Evolutionary conservation across 64 coral and sea anemone species (phyloP), one percentile per base, ranked within the genome.

Genomic region (Astreopora myriophthalma): DNA sequence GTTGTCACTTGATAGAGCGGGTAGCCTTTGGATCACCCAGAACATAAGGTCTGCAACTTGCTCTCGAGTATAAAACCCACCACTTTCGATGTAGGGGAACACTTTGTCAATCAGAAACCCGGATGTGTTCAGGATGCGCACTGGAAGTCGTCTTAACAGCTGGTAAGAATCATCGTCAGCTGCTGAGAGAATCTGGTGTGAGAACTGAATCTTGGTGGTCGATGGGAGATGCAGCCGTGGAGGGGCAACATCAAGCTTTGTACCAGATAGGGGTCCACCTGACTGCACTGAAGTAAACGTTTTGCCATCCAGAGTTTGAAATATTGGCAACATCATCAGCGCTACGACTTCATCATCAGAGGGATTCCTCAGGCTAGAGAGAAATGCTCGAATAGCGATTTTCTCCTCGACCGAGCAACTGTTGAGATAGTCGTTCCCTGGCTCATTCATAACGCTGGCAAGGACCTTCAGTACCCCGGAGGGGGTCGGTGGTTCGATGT

Each of bases 381-480:
- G 65, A 58, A 96, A 96, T 19, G 91, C 80, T 34, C 95, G 86
- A 38, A 96, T 76, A 34, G 91, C 79, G 48, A 69, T 52, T 74
- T 93, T 96, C 42, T 94, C 95, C 37, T 96, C 95, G 30, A 38
- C 34, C 24, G 73, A 86, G 44, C 86, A 94, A 22, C n/a, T 51
- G 25, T 34, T 51, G 11, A 96, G 79, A 28, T 63, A 75, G 14
- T 51, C 69, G 37, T 73, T 76, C 16, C 48, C 72, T 74, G 89
- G 79, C 20, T 92, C 82, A 73, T 85, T 84, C 74, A 96, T 86
- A 48, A 87, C 80, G 8, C 87, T 80, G 1, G 91, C 84, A 14
- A 96, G 34, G 39, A 96, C 95, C 87, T 96, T 96, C 12, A 96
- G 46, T n/a, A 96, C 95, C 24, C 95, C 95, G 14, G 80, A 94